phyloP scores from a whole-genome alignment of 2,888 invertebrate species.

The Pheosia tremula region DNA sequence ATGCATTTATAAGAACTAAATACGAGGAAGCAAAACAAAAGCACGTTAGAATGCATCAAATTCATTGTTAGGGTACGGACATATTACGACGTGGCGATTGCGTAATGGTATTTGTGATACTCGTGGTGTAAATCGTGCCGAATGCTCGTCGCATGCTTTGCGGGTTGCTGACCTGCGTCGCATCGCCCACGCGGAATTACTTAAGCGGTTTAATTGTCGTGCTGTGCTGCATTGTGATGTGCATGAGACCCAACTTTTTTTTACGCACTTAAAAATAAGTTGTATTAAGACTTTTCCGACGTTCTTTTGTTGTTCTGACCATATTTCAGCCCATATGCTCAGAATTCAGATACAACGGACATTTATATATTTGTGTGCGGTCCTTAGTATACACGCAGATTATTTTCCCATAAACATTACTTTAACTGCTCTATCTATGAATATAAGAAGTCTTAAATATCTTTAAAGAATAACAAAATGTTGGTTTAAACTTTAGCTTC shows the following conservation, averaged over 20 bases:
- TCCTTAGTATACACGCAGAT: no score
- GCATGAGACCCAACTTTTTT: not conserved
- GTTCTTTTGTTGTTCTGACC: no score
- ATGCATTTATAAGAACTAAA: slow-evolving; percentile 45
- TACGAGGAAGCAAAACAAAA: slow-evolving; percentile 60
- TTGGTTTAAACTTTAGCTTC: slow-evolving; percentile 47
- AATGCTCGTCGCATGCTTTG: slow-evolving; percentile 22
- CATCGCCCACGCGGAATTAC: slow-evolving; percentile 30
- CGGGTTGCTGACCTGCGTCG: slow-evolving; percentile 38
- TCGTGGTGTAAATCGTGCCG: slow-evolving; percentile 23
- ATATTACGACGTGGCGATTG: slow-evolving; percentile 27
- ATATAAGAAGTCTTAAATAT: not conserved
- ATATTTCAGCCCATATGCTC: no score
- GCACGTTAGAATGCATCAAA: slow-evolving; percentile 70
- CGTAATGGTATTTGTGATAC: slow-evolving; percentile 38
- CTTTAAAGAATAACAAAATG: not conserved
- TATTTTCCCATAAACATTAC: no score
- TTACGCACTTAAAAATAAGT: not conserved
- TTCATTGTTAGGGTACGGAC: slow-evolving; percentile 47
- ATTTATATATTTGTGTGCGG: no score
- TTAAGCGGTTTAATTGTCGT: slow-evolving; percentile 29
- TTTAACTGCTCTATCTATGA: no score
- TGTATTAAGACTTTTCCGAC: no score
- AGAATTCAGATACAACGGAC: no score
- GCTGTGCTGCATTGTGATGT: not conserved